These are phyloP conservation scores for Barypeithes pellucidus DNA, from an alignment of 2,888 invertebrate species.

Conservation along the genomic window DNA sequence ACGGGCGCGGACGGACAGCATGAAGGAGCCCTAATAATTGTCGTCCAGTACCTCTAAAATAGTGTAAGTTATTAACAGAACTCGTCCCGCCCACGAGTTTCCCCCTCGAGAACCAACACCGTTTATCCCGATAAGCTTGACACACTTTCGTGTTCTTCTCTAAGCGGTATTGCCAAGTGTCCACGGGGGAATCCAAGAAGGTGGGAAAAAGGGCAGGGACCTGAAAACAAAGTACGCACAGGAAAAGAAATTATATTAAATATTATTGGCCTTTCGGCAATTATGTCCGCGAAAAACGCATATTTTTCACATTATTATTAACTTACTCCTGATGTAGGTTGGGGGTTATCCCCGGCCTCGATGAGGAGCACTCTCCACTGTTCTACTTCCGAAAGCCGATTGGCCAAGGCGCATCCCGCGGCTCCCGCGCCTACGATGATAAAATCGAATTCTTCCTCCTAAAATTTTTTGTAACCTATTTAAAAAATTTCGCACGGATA, in stretches of 20 bases:
- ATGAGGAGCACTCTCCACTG: conserved; percentile 67
- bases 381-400: conserved; percentile 67
- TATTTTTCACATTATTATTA: neutral
- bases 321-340: conserved; percentile 58
- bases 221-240: conserved; percentile 52
- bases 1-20: too few species aligned
- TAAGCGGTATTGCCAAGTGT: conserved; percentile 63
- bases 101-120: conserved; percentile 70
- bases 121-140: conserved; percentile 55
- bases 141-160: conserved; percentile 61
- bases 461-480: neutral
- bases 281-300: too few species aligned
- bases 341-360: conserved; percentile 66
- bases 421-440: conserved; percentile 72
- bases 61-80: conserved; percentile 71
- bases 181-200: conserved; percentile 61
- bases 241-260: neutral
- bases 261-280: too few species aligned
- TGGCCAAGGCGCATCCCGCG: conserved; percentile 72
- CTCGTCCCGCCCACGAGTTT: conserved; percentile 72
- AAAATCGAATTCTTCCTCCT: conserved; percentile 67
- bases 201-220: conserved; percentile 58
- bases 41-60: conserved; percentile 59
- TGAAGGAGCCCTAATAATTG: too few species aligned
- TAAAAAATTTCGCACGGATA: too few species aligned